Percentiles rank a stretch among this genome's conserved stretches.
Evolutionary conservation across 1,140 invertebrate species (phyloP).

Genomic region (Asobara japonica): DNA sequence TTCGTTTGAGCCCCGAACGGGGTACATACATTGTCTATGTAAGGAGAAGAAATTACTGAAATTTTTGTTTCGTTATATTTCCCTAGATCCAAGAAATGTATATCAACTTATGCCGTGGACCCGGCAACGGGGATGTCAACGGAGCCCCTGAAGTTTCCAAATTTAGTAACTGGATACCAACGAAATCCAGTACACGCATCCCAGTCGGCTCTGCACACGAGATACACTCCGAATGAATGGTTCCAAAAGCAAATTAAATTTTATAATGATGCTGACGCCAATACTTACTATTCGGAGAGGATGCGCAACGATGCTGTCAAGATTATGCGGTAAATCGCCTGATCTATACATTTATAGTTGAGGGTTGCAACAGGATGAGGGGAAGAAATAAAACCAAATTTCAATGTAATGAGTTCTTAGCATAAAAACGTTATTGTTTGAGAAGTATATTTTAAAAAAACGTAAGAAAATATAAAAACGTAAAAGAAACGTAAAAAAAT

Average conservation of each 20-base stretch:
- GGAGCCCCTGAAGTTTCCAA: conserved; percentile 81
- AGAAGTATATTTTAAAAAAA: too few species aligned
- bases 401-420: too few species aligned
- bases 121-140: conserved; percentile 70
- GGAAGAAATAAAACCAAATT: too few species aligned
- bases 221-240: conserved; percentile 93
- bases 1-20: too few species aligned
- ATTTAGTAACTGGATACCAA: conserved; percentile 81
- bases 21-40: too few species aligned
- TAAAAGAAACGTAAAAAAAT: too few species aligned
- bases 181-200: conserved; percentile 80
- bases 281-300: conserved; percentile 83
- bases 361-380: too few species aligned
- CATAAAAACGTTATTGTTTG: too few species aligned
- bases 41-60: too few species aligned
- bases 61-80: conserved; percentile 16
- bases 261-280: conserved; percentile 87
- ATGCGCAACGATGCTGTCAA: conserved; percentile 84
- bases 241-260: conserved; percentile 84
- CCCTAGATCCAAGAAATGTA: conserved; percentile 46
- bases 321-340: conserved; percentile 67
- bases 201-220: conserved; percentile 79
- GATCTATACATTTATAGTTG: too few species aligned
- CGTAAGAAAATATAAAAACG: too few species aligned
- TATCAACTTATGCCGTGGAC: conserved; percentile 50